Evolutionary conservation across 2,113 vertebrate genomes (phyloP).

Genomic region (Cyanoderma ruficeps): DNA sequence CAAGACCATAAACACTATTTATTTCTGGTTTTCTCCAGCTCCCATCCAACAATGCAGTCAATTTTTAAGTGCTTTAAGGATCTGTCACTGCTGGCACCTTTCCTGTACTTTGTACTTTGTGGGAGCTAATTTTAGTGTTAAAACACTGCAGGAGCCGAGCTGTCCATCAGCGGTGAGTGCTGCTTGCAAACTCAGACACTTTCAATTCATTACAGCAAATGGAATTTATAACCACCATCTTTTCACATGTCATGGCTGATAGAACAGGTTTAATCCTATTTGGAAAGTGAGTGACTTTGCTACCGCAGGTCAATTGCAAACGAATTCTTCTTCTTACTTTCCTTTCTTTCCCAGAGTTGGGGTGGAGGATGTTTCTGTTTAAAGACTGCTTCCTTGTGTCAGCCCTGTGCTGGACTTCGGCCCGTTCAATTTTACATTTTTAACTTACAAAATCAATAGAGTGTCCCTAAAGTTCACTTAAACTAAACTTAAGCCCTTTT

Average conservation of each 20-base stretch:
- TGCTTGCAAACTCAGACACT: conserved; percentile 17
- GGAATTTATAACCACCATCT: conserved; percentile 43
- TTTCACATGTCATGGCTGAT: conserved; percentile 34
- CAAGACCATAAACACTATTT: neutral
- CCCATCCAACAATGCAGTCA: conserved; percentile 1
- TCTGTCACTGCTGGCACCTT: neutral
- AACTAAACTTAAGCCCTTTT: neutral
- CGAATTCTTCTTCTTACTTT: neutral
- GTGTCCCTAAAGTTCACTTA: neutral
- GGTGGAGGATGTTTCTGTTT: neutral
- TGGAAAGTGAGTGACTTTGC: conserved; percentile 38
- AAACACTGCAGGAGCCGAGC: conserved; percentile 10
- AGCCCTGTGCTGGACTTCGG: neutral
- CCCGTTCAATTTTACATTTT: neutral
- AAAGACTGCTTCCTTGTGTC: neutral
- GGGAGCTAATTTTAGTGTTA: conserved; percentile 8
- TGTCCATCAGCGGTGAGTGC: neutral
- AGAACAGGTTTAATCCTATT: conserved; percentile 58
- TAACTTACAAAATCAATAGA: conserved; percentile 23
- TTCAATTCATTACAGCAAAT: conserved; percentile 50
- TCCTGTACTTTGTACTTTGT: conserved; percentile 1
- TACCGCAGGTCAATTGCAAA: conserved; percentile 22
- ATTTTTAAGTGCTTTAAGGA: conserved; percentile 1
- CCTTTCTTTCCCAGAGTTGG: neutral
- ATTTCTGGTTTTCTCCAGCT: neutral